phyloP scores from a whole-genome alignment of 2,113 vertebrate genomes.

The Zosterops japonicus region DNA sequence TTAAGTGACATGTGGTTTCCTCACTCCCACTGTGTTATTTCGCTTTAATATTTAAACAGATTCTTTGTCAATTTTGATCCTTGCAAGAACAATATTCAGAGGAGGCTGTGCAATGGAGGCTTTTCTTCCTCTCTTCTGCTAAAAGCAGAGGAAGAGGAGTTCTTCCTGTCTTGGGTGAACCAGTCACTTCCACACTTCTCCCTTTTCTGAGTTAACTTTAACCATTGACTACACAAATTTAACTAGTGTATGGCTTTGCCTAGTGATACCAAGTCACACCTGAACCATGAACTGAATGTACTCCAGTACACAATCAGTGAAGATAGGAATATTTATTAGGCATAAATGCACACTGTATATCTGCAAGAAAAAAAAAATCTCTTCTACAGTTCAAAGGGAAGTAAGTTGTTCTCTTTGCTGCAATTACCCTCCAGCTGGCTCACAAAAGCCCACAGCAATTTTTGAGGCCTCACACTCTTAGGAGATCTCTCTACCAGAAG shows the following conservation, averaged over 20 bases:
- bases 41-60: background rate
- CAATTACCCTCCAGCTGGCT: background rate
- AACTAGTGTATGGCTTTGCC: background rate
- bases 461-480: background rate
- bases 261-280: background rate
- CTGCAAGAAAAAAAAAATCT: background rate
- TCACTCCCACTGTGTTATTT: background rate
- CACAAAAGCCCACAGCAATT: background rate
- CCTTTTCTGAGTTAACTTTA: background rate
- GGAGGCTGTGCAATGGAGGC: background rate
- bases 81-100: background rate
- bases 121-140: background rate
- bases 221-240: background rate
- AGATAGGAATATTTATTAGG: background rate
- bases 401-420: background rate
- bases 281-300: background rate
- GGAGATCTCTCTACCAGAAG: background rate
- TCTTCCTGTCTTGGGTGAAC: constrained; percentile 5
- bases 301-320: background rate
- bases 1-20: background rate
- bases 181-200: background rate
- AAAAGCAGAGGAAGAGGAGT: background rate
- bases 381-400: background rate
- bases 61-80: background rate
- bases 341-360: background rate